Percentiles rank a stretch among this genome's conserved stretches.
These are phyloP conservation scores for Cydia splendana DNA, from an alignment of 1,140 invertebrate species.

Conservation along the genomic window DNA sequence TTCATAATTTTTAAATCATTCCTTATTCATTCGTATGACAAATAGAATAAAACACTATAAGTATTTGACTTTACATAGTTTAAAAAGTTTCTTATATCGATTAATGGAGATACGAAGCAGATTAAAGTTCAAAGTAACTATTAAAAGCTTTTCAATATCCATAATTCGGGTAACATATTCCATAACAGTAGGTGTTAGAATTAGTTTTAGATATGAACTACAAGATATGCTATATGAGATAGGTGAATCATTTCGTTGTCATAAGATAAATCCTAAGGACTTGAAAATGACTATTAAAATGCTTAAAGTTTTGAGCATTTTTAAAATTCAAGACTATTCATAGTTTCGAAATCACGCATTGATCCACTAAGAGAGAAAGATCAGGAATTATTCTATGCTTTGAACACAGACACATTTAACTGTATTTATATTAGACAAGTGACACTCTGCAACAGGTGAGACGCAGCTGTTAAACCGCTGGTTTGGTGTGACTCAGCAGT, in stretches of 20 bases:
- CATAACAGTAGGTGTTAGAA: slow-evolving; percentile 26
- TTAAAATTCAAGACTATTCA: slow-evolving; percentile 42
- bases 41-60: neutral
- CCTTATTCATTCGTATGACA: slow-evolving; percentile 5
- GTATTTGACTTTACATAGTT: neutral
- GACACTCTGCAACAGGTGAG: neutral
- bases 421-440: slow-evolving; percentile 21
- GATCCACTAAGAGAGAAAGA: slow-evolving; percentile 47
- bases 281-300: slow-evolving; percentile 43
- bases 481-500: neutral
- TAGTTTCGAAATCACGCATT: slow-evolving; percentile 35
- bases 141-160: slow-evolving; percentile 19
- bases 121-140: slow-evolving; percentile 14
- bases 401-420: slow-evolving; percentile 52
- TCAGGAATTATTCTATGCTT: slow-evolving; percentile 42
- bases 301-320: slow-evolving; percentile 43
- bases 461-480: slow-evolving; percentile 19
- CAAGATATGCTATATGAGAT: slow-evolving; percentile 37
- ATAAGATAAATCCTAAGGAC: slow-evolving; percentile 45
- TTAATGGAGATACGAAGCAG: slow-evolving; percentile 2
- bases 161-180: slow-evolving; percentile 25
- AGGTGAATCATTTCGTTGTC: slow-evolving; percentile 49
- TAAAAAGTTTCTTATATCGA: slow-evolving; percentile 13
- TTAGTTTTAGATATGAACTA: slow-evolving; percentile 30
- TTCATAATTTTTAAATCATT: neutral